phyloP scores from a whole-genome alignment of 2,113 vertebrate species.

The Anseranas semipalmata region DNA sequence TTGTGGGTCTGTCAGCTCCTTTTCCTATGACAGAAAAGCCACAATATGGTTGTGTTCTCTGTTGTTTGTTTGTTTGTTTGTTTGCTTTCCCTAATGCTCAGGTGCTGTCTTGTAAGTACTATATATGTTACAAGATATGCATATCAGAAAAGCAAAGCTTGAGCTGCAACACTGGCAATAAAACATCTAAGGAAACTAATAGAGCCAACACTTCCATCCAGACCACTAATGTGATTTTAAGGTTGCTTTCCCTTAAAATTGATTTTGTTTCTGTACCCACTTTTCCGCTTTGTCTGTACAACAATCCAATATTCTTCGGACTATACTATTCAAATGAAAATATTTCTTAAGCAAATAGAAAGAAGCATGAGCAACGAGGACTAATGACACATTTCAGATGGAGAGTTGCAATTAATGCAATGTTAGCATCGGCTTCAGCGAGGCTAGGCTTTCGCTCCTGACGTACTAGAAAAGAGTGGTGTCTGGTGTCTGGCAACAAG shows the following conservation, averaged over 20 bases:
- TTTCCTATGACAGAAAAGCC: background rate
- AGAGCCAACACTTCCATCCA: background rate
- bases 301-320: background rate
- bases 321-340: background rate
- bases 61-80: background rate
- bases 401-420: background rate
- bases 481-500: background rate
- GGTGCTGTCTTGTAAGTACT: background rate
- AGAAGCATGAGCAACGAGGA: background rate
- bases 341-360: background rate
- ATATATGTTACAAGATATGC: background rate
- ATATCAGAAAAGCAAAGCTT: background rate
- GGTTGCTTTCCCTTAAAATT: background rate
- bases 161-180: background rate
- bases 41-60: background rate
- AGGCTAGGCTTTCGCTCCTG: background rate
- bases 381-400: background rate
- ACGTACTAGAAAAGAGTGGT: background rate
- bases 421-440: background rate
- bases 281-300: background rate
- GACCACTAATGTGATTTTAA: background rate
- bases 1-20: background rate
- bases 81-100: background rate
- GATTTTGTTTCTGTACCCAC: background rate
- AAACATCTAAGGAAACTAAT: background rate